Evolutionary conservation across 2,113 vertebrate species (phyloP), one percentile per base, ranked within the genome.

Genomic region (Stegastes partitus): DNA sequence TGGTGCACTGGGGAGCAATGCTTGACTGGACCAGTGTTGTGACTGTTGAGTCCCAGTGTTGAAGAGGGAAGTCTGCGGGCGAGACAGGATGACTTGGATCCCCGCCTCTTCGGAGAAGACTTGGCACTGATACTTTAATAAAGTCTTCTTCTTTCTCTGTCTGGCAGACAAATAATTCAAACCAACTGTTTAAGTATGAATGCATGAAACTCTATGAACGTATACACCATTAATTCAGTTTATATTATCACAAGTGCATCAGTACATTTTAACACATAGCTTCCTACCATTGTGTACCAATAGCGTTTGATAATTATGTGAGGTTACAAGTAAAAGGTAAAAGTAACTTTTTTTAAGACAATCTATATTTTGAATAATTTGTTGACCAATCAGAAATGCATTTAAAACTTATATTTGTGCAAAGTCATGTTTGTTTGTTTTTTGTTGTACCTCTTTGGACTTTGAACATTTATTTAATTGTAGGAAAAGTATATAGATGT

Each of bases 11-110:
- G 16, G 93, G 92, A 23, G 66, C 11, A 26, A 88, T 28, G 56
- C 37, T 88, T 31, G 87, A 84, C 66, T 68, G 76, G 47, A 95
- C 68, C 62, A 93, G 56, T 37, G 79, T 63, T 50, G 93, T 82
- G 62, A 93, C 82, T 58, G 83, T 39, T 61, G 85, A 73, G 63
- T 95, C 93, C 93, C 94, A 94, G 21, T 82, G 77, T 22, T 86
- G 81, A 44, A 90, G 74, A 25, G 73, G 75, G 3, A 88, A 82
- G 26, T 87, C 86, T 25, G 64, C 37, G 18, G 81, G 57, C 0
- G 59, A 84, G 26, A 45, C 12, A 4, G 74, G 18, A 23, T 63
- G 61, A 64, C 75, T 44, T 3, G 26, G 31, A 62, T 25, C 61
- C 9, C 2, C 25, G 3, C 7, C 69, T 79, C 73, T 70, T 78